Evolutionary conservation across 2,888 invertebrate species (phyloP).

Genomic region (Andrena dorsata): DNA sequence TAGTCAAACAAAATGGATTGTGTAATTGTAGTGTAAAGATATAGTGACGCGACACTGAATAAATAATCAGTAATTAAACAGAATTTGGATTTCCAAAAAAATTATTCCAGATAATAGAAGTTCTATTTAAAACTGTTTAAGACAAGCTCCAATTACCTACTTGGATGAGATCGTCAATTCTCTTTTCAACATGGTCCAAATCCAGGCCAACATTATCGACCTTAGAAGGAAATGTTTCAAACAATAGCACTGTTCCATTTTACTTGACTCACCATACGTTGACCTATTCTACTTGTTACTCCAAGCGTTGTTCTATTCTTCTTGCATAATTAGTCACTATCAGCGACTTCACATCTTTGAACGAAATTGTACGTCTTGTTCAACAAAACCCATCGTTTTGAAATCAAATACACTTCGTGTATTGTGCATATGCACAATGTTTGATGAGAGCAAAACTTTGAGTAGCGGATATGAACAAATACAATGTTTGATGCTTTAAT

Average conservation of each 20-base stretch:
- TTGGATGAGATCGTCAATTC: background rate
- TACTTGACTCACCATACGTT: conserved; percentile 7
- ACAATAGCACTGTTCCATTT: conserved; percentile 2
- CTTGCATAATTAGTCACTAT: background rate
- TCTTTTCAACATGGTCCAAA: conserved; percentile 4
- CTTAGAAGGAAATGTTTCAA: conserved; percentile 2
- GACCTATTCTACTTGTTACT: background rate
- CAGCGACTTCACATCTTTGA: background rate
- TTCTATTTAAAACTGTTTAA: background rate
- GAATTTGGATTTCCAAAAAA: background rate
- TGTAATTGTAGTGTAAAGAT: background rate
- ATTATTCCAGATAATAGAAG: background rate
- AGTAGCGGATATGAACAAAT: too few species aligned
- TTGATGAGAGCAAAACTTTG: too few species aligned
- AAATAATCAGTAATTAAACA: background rate
- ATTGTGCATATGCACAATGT: too few species aligned
- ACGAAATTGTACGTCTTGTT: background rate
- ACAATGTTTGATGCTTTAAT: too few species aligned
- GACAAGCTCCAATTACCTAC: background rate
- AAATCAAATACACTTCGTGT: background rate
- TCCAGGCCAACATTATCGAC: conserved; percentile 11
- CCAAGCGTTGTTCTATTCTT: background rate
- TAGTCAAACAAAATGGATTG: too few species aligned
- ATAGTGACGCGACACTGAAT: background rate
- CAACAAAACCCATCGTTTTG: background rate